Percentiles rank a stretch among this genome's conserved stretches.
phyloP scores from a whole-genome alignment of 1,140 invertebrate species.

The Protaetia brevitarsis region DNA sequence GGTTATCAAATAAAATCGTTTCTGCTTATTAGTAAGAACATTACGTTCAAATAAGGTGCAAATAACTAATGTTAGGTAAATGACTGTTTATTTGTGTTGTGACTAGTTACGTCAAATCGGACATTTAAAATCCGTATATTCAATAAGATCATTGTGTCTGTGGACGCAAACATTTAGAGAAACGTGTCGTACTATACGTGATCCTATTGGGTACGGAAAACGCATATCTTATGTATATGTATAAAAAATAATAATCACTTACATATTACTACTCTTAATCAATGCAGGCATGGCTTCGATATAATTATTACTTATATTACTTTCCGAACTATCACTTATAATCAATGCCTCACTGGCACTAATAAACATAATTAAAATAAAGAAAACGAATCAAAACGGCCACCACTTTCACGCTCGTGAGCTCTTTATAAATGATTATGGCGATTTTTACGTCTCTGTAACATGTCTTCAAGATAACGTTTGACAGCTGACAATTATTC shows the following conservation, averaged over 20 bases:
- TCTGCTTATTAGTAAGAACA: too few relatives aligned
- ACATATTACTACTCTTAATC: constrained; percentile 31
- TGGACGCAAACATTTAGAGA: not conserved
- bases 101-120: not conserved
- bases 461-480: constrained; percentile 19
- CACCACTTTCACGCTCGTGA: constrained; percentile 11
- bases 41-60: too few relatives aligned
- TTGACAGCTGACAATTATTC: not conserved
- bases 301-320: constrained; percentile 27
- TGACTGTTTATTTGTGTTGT: constrained; percentile 4
- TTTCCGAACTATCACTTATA: constrained; percentile 30
- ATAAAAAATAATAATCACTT: constrained; percentile 23
- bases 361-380: constrained; percentile 34
- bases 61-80: not conserved
- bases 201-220: not conserved
- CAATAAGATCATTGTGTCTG: not conserved
- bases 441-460: constrained; percentile 20
- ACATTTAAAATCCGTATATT: not conserved
- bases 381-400: constrained; percentile 23
- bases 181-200: not conserved
- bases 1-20: too few relatives aligned
- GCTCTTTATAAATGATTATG: constrained; percentile 21
- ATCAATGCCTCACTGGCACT: constrained; percentile 36
- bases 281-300: constrained; percentile 31
- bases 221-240: not conserved